Evolutionary conservation across 2,888 invertebrate genomes (phyloP).

Genomic region (Hesperia comma): DNA sequence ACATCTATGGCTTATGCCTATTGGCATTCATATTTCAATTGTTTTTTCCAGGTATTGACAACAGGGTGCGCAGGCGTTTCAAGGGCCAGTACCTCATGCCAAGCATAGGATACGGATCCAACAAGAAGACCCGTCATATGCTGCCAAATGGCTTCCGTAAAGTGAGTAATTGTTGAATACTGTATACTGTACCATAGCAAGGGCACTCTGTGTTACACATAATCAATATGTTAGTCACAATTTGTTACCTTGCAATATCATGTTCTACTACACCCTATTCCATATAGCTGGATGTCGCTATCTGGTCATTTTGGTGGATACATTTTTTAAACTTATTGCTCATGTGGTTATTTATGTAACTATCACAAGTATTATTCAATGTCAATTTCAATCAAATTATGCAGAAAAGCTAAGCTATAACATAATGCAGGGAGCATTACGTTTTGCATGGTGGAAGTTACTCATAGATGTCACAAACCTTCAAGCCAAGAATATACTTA

Average conservation of each 20-base stretch:
- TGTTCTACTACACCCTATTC: constrained; percentile 75
- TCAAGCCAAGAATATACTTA: no score
- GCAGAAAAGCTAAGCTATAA: no score
- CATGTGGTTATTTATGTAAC: no score
- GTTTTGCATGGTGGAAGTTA: no score
- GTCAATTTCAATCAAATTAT: no score
- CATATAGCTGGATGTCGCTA: constrained; percentile 55
- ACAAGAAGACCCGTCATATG: constrained; percentile 97
- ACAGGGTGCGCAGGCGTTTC: constrained; percentile 99
- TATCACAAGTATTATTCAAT: no score
- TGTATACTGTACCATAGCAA: constrained; percentile 59
- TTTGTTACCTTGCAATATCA: constrained; percentile 81
- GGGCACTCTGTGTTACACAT: constrained; percentile 82
- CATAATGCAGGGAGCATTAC: no score
- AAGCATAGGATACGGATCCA: constrained; percentile 99
- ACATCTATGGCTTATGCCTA: no score
- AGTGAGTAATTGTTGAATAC: constrained; percentile 79
- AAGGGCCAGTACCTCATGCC: constrained; percentile 99
- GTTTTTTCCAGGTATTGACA: constrained; percentile 93
- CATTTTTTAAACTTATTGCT: constrained; percentile 45
- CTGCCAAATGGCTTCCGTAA: constrained; percentile 99
- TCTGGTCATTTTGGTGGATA: constrained; percentile 74
- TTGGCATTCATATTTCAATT: constrained; percentile 11
- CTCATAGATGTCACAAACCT: no score
- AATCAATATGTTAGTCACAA: constrained; percentile 73